Evolutionary conservation across 2,888 invertebrate species (phyloP), one percentile per base, ranked within the genome.

Genomic region (Hypselothyrea guttata): DNA sequence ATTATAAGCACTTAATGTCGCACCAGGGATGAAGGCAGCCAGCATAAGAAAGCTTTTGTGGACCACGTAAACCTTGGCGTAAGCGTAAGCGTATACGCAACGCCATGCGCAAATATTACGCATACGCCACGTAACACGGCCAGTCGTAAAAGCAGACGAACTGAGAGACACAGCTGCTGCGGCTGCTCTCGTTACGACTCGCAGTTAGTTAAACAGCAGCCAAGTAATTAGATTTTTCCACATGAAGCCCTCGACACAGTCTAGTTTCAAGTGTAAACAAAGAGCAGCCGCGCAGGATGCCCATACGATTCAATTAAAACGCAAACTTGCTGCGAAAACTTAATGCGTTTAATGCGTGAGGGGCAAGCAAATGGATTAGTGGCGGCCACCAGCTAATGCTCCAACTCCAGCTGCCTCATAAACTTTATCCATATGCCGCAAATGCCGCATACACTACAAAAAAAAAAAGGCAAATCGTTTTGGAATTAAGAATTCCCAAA

Each of bases 1-100:
- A 81, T 82, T 81, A 83, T 82, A 82, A 82, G 75, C 81, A 79
- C 77, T 82, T 82, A 83, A 83, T 77, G 74, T 71, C 56, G 61
- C 70, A 67, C 71, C 55, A 31, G 68, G 66, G 59, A 71, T 22
- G 30, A 8, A 3, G 28, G 22, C 41, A 31, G 40, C 7, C 11
- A 12, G 7, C 35, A 11, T 2, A 7, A 28, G 16, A 33, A n/a
- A 28, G 31, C 1, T 12, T 2, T n/a, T 12, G 38, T 49, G 5
- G n/a, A 15, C 35, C 48, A 58, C 61, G 71, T 68, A 71, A 58
- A 70, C n/a, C n/a, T n/a, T n/a, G n/a, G n/a, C n/a, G n/a, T n/a
- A n/a, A n/a, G n/a, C n/a, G n/a, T n/a, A n/a, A n/a, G 66, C 54
- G 53, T 60, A 58, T 58, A 45, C 45, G 69, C 58, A 65, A 52